Evolutionary conservation across 2,113 vertebrate genomes (phyloP), one percentile per base, ranked within the genome.

Genomic region (Oostethus manadensis): DNA sequence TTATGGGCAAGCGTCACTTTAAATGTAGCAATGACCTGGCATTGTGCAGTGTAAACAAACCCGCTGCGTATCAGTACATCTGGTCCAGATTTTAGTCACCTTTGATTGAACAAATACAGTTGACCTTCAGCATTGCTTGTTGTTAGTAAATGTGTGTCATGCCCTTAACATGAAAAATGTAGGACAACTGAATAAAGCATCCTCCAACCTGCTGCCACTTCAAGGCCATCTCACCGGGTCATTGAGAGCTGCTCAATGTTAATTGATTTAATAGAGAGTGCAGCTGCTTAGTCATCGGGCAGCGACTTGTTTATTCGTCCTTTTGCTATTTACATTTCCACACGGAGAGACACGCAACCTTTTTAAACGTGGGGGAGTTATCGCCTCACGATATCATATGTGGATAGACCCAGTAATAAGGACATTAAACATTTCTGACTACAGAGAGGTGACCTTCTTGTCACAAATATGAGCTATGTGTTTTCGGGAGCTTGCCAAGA

Each of bases 341-440:
- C 40, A 18, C 44, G 14, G 40, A 33, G 48, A 55, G 77, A 76
- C 77, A 69, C 55, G 18, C 66, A 70, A 78, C 80, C 60, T 14
- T 50, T 84, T 70, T 74, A 46, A 35, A 4, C n/a, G n/a, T 33
- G 43, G 51, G 56, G 51, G 60, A 49, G 66, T 68, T 76, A 71
- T 72, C 54, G 62, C 45, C 53, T 48, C 40, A 56, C 54, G 60
- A 62, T 67, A 60, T 58, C 54, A 56, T 42, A 48, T 49, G 63
- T 33, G 66, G 71, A 58, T 62, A 48, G 42, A 23, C 48, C n/a
- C 23, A 1, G 60, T 82, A 83, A 76, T 82, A 47, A 78, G 70
- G 65, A 73, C 47, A 79, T 72, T 78, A 82, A 82, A 84, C 76
- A 77, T 74, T 60, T 73, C 22, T 21, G 67, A 60, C 73, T 73